Evolutionary conservation across 2,888 invertebrate species (phyloP).

Genomic region (Clunio marinus): DNA sequence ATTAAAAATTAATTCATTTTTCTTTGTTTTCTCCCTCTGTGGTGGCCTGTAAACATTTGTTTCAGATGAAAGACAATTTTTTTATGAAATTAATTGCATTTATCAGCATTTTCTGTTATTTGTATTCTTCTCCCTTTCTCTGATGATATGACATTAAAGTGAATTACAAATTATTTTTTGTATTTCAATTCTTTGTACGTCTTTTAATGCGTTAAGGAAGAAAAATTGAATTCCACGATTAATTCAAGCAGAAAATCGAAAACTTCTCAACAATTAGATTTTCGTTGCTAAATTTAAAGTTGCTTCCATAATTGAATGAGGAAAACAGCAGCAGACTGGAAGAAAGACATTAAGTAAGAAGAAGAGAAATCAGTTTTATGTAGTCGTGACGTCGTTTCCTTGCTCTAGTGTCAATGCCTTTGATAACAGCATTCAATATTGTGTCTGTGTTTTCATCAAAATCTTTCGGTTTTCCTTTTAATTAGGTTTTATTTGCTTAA

Average conservation of each 20-base stretch:
- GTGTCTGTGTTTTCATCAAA: background rate
- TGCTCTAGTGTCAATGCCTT: conserved; percentile 36
- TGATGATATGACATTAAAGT: background rate
- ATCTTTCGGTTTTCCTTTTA: background rate
- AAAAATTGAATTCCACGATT: background rate
- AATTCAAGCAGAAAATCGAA: conserved; percentile 24
- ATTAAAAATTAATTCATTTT: too few relatives aligned
- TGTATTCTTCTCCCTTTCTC: background rate
- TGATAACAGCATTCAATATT: background rate
- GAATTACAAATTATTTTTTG: background rate
- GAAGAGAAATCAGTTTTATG: background rate
- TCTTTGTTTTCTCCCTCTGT: too few relatives aligned
- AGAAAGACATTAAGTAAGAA: conserved; percentile 23
- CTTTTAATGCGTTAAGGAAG: too few relatives aligned
- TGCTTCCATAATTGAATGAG: conserved; percentile 28
- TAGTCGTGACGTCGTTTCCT: background rate
- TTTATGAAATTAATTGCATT: conserved; percentile 9
- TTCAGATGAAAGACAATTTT: background rate
- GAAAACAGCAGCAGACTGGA: conserved; percentile 32
- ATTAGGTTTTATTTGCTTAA: background rate
- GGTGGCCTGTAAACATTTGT: background rate
- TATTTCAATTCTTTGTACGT: background rate
- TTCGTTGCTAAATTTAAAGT: background rate
- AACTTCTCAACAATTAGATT: conserved; percentile 9
- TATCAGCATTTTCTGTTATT: background rate